Base-by-base conservation (phyloP, 2,113 vertebrate genomes). In the Himantopus leucocephalus region DNA sequence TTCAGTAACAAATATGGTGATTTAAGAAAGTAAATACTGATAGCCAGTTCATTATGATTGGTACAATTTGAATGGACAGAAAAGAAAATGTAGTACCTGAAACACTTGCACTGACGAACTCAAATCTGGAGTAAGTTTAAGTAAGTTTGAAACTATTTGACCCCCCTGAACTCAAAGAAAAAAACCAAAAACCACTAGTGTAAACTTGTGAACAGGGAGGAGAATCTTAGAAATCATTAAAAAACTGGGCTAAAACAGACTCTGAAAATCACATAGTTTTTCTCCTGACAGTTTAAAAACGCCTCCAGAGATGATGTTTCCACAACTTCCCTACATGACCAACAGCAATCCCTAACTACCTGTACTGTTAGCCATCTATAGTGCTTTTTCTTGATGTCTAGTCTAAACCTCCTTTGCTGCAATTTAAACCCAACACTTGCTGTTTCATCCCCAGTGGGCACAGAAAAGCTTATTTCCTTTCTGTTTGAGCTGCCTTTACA, bases 11-110 rank as follows among this genome's bases (percentile, higher is more conserved):
- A 88, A 79, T 85, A 78, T 17, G 22, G 63, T 94, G 91, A 91
- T 93, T 92, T 71, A 89, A 95, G 84, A 92, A 91, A 96, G 95
- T 93, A 96, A 97, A 90, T 92, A 89, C 77, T 96, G 88, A 94
- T 53, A 92, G 47, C 21, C 68, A 88, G 71, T 88, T 97, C 90
- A 74, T 93, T 62, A 59, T 84, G 59, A 56, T 23, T 89, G 60
- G 43, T 95, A 83, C 59, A 30, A 63, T 94, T 89, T 62, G 56
- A 79, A 85, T 14, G 24, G 68, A 83, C 84, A 96, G 90, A 93
- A 91, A 45, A 96, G 89, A 95, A 97, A 97, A 96, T 85, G 30
- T n/a, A 56, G 47, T 48, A 47, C n/a, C 45, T 93, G 95, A 96
- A 96, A 94, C 41, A 29, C 35, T 92, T 1, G 8, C 13, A 53